Conservation (phyloP, 2,113 vertebrate genomes). For the Gallinago undulata region DNA sequence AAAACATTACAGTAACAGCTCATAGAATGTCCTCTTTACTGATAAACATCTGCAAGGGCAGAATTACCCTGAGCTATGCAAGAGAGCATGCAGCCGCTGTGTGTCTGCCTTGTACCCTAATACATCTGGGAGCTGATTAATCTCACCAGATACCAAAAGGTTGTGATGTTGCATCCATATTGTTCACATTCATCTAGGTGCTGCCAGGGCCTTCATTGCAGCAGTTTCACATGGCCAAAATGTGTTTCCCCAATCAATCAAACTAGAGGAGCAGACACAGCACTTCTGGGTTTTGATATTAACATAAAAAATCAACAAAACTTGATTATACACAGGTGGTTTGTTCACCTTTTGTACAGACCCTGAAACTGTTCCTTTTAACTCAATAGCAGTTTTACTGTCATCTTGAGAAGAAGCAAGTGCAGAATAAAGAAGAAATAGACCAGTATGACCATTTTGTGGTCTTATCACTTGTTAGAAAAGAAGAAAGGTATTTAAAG, state of each 20-base stretch:
- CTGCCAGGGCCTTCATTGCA: not conserved
- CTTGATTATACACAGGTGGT: not conserved
- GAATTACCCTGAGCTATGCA: not conserved
- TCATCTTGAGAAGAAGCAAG: not conserved
- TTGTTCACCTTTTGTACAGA: not conserved
- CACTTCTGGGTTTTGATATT: not conserved
- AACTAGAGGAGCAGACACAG: not conserved
- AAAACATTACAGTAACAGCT: not conserved
- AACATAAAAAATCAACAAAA: not conserved
- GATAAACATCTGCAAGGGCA: not conserved
- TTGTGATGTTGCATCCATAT: not conserved
- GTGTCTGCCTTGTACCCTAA: not conserved
- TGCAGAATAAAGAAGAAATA: not conserved
- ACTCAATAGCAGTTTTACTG: not conserved
- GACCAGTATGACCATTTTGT: not conserved
- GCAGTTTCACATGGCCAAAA: not conserved
- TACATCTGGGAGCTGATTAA: not conserved
- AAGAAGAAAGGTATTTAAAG: not conserved
- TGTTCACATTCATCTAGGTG: not conserved
- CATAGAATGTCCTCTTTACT: not conserved
- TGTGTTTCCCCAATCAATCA: not conserved
- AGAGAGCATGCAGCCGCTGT: not conserved
- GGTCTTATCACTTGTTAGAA: not conserved
- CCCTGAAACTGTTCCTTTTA: not conserved
- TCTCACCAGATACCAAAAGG: not conserved